These are phyloP conservation scores for Tetraodon nigroviridis DNA, from an alignment of 2,113 vertebrate genomes.

Conservation along the genomic window DNA sequence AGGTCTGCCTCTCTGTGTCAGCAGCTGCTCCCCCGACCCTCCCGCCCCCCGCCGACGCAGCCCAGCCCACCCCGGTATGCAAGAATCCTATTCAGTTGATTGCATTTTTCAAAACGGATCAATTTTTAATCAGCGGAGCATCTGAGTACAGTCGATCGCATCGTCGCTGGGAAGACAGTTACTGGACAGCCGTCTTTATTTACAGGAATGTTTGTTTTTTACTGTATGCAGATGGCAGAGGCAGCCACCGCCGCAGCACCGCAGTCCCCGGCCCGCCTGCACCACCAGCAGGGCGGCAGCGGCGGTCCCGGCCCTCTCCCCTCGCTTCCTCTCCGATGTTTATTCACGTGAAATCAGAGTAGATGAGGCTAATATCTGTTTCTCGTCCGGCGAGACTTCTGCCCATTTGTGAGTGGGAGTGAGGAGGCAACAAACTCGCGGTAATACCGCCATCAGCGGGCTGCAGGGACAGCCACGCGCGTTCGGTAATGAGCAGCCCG, in stretches of 20 bases:
- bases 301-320: conserved; percentile 14
- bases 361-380: conserved; percentile 28
- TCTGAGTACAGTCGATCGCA: conserved; percentile 96
- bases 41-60: conserved; percentile 67
- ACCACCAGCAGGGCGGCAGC: conserved; percentile 18
- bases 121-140: conserved; percentile 99
- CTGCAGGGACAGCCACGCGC: conserved; percentile 63
- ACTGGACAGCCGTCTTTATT: conserved; percentile 87
- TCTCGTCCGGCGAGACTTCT: conserved; percentile 28
- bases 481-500: conserved; percentile 67
- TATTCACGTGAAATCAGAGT: conserved; percentile 32
- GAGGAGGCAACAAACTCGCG: conserved; percentile 48
- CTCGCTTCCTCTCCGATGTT: conserved; percentile 15
- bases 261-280: conserved; percentile 35
- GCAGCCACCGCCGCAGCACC: conserved; percentile 51
- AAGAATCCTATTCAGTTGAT: conserved; percentile 99
- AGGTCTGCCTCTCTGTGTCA: conserved; percentile 92
- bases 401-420: conserved; percentile 48
- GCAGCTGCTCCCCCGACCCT: conserved; percentile 84
- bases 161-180: conserved; percentile 80
- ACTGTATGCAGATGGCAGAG: conserved; percentile 76
- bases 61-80: conserved; percentile 79
- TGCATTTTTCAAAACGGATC: conserved; percentile 99
- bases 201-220: conserved; percentile 91
- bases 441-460: conserved; percentile 58